Conservation (phyloP, 2,113 vertebrate genomes). For the Chaenocephalus aceratus region DNA sequence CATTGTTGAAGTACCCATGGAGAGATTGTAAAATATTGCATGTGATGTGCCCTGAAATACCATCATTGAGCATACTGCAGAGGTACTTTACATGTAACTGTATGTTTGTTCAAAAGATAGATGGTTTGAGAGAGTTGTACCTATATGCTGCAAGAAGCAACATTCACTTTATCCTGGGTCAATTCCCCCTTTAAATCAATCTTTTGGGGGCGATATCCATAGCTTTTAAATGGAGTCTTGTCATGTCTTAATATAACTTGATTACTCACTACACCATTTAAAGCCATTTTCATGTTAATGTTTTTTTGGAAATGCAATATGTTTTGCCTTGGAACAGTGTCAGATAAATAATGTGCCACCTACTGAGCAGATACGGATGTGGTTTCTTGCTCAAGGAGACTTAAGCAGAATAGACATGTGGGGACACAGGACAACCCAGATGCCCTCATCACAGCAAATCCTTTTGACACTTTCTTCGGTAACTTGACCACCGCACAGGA, state of each 20-base stretch:
- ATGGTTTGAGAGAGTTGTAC: not conserved
- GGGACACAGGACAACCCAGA: conserved; percentile 36
- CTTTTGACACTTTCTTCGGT: conserved; percentile 44
- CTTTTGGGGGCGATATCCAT: not conserved
- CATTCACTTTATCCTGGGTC: not conserved
- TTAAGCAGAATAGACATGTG: conserved; percentile 27
- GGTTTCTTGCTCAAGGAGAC: conserved; percentile 52
- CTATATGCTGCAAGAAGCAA: not conserved
- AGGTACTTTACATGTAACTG: not conserved
- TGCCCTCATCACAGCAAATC: conserved; percentile 30
- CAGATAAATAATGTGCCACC: conserved; percentile 51
- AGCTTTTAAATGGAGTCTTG: not conserved
- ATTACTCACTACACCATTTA: not conserved
- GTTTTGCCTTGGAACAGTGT: conserved; percentile 27
- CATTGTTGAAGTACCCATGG: not conserved
- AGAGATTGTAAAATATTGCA: not conserved
- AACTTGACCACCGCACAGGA: conserved; percentile 29
- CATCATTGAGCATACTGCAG: not conserved
- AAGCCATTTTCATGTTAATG: not conserved
- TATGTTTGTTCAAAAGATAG: not conserved
- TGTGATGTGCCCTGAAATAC: not conserved
- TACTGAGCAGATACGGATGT: conserved; percentile 29
- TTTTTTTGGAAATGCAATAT: conserved; percentile 7
- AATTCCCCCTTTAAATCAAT: not conserved
- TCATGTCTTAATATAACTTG: conserved; percentile 4